phyloP scores from a whole-genome alignment of 2,888 invertebrate species.

The Halictus quadricinctus region DNA sequence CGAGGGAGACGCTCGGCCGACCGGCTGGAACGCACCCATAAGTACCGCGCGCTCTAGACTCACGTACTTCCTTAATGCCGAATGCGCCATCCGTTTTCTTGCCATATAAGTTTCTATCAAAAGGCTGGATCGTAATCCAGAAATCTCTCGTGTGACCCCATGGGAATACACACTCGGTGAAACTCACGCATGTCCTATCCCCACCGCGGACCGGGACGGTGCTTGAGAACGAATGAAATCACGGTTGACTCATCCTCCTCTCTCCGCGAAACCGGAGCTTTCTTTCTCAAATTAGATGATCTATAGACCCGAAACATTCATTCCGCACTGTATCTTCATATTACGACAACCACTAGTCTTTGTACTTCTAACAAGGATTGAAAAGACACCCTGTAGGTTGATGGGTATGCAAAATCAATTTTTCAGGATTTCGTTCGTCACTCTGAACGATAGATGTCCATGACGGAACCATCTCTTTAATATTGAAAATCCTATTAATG shows the following conservation, averaged over 20 bases:
- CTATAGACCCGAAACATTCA: not conserved
- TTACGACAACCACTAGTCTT: too few relatives aligned
- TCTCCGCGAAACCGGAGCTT: not conserved
- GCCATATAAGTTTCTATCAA: slow-evolving; percentile 81
- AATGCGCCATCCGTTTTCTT: slow-evolving; percentile 79
- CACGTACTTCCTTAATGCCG: slow-evolving; percentile 81
- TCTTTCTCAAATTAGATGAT: not conserved
- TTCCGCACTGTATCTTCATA: not conserved
- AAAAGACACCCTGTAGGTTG: not conserved
- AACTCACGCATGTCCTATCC: slow-evolving; percentile 71
- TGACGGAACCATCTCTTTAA: too few relatives aligned
- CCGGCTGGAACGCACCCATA: slow-evolving; percentile 72
- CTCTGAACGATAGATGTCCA: too few relatives aligned
- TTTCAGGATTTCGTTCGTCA: too few relatives aligned
- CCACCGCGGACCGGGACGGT: slow-evolving; percentile 22
- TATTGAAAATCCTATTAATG: too few relatives aligned
- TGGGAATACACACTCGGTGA: slow-evolving; percentile 74
- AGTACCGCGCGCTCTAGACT: slow-evolving; percentile 74
- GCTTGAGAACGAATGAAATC: slow-evolving; percentile 57
- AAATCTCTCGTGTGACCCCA: slow-evolving; percentile 76
- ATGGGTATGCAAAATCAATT: too few relatives aligned
- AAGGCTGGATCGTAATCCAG: slow-evolving; percentile 79
- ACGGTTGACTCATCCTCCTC: slow-evolving; percentile 62
- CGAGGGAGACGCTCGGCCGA: slow-evolving; percentile 54
- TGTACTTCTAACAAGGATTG: too few relatives aligned